Base-by-base conservation (phyloP, 2,888 invertebrate genomes). In the Strigamia maritima region DNA sequence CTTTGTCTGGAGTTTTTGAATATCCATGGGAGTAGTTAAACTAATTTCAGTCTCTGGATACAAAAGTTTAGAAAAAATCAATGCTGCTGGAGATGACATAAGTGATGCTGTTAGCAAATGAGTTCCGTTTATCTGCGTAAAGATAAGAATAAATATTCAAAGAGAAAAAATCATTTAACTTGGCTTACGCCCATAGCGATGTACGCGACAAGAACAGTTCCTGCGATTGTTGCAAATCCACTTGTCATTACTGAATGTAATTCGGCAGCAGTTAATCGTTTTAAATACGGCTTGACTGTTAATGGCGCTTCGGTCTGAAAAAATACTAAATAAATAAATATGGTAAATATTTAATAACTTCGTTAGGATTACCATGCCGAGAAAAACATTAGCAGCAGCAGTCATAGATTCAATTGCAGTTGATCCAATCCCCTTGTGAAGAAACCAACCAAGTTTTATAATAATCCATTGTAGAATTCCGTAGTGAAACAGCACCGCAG, bases 371-470 rank as follows among this genome's bases (percentile, higher is more conserved):
- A 74, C 75, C 28, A 16, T 16, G 14, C 77, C 77, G 1, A 77
- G 24, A 54, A 77, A 77, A 16, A 77, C 28, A 35, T 77, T 77
- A 16, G 77, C 77, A 28, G 77, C 77, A 7, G 77, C 44, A 54
- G 7, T 54, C 16, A 77, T 54, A 26, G 49, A 49, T 54, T 77
- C 77, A 24, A 28, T 54, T 16, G 77, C 77, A 28, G 77, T 54
- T n/a, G 54, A 54, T 26, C 77, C 77, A 44, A 77, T 77, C n/a
- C n/a, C 22, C 2, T 2, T 54, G 16, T 77, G 77, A 4, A 77
- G 38, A 38, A 54, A 16, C 26, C 26, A 77, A 16, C 49, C 77
- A 8, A 77, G 6, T 16, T 49, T n/a, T 16, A 77, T 22, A 14
- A 77, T 28, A 24, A 77, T 26, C 77, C 77, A 77, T 49, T 77